Percentiles rank a stretch among this genome's conserved stretches.
phyloP scores from a whole-genome alignment of 2,888 invertebrate genomes.

The Lysandra bellargus region DNA sequence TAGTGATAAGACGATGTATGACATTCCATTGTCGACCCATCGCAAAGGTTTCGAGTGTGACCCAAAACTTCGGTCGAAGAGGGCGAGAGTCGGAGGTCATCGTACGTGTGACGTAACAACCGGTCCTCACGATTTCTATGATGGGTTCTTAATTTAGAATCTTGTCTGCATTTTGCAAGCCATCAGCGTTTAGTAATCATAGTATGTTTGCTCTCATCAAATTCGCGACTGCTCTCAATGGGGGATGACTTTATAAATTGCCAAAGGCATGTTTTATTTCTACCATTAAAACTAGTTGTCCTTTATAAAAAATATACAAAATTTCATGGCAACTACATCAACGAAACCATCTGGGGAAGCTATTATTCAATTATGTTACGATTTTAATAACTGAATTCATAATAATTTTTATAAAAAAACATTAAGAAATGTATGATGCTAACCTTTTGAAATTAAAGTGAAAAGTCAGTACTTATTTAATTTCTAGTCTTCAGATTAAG shows the following conservation, averaged over 20 bases:
- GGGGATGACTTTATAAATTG: not conserved
- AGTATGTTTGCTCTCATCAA: not conserved
- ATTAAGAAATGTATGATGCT: too few relatives aligned
- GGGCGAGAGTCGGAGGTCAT: constrained; percentile 65
- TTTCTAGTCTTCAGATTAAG: too few relatives aligned
- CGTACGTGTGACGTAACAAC: constrained; percentile 60
- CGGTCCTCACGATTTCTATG: constrained; percentile 47
- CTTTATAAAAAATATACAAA: too few relatives aligned
- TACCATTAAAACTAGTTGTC: too few relatives aligned
- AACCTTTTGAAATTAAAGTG: too few relatives aligned
- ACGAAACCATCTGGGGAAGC: too few relatives aligned
- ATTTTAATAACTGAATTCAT: too few relatives aligned
- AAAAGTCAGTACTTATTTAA: too few relatives aligned
- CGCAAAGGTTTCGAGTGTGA: constrained; percentile 49
- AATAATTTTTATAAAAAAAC: too few relatives aligned
- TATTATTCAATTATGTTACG: too few relatives aligned
- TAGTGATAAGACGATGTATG: not conserved
- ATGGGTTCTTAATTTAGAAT: constrained; percentile 39
- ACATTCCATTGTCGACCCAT: constrained; percentile 36
- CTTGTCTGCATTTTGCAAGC: constrained; percentile 38
- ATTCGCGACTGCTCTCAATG: not conserved
- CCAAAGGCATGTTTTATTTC: not conserved
- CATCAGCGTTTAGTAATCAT: constrained; percentile 28
- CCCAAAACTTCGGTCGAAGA: constrained; percentile 58
- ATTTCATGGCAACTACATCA: too few relatives aligned